Conservation (phyloP, 2,797 vertebrate species). For the Anableps anableps region DNA sequence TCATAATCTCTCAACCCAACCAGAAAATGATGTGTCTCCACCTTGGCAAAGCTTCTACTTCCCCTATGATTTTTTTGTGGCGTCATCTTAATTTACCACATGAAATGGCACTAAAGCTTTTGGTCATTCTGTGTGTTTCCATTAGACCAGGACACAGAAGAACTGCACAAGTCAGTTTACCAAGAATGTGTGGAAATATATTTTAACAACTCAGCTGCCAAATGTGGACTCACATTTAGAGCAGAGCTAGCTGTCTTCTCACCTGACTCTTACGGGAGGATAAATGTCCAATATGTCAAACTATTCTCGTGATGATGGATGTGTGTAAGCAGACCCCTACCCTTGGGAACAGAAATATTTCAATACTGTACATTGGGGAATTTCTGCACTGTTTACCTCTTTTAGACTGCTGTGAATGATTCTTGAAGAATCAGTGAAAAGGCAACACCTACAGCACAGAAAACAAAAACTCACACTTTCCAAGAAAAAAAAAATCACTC, state of each 20-base stretch:
- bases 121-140: not conserved
- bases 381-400: not conserved
- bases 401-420: not conserved
- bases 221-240: not conserved
- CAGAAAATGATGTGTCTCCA: not conserved
- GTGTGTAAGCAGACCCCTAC: not conserved
- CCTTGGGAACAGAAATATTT: not conserved
- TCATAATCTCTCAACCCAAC: not conserved
- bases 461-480: not conserved
- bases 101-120: not conserved
- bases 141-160: not conserved
- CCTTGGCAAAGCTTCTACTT: not conserved
- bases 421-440: not conserved
- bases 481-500: not conserved
- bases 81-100: not conserved
- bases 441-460: not conserved
- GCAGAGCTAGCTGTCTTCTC: not conserved
- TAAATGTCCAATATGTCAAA: slow-evolving; percentile 2
- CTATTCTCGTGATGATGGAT: not conserved
- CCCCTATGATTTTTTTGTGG: not conserved
- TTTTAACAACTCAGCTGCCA: not conserved
- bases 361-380: not conserved
- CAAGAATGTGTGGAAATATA: not conserved
- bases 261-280: not conserved
- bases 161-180: not conserved